Conservation (phyloP, 2,113 vertebrate species). For the Plectropomus leopardus region DNA sequence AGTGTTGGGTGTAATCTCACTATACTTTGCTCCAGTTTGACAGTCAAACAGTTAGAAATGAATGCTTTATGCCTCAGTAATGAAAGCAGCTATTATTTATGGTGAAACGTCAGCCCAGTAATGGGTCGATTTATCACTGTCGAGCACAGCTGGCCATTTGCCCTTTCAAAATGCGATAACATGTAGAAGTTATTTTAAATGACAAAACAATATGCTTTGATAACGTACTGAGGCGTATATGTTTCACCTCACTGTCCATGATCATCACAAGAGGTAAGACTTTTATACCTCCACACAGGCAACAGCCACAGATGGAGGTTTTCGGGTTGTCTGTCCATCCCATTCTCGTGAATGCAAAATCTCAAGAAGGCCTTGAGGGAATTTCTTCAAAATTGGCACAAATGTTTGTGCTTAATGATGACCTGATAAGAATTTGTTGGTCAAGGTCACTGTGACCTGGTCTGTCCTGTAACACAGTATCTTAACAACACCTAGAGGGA, state of each 20-base stretch:
- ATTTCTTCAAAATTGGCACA: no score
- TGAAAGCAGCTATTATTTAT: constrained; percentile 46
- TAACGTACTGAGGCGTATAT: neutral
- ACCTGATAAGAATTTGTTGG: no score
- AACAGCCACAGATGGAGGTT: no score
- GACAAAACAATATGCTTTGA: constrained; percentile 21
- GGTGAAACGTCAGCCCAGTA: constrained; percentile 20
- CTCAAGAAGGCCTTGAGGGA: no score
- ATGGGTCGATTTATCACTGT: constrained; percentile 51
- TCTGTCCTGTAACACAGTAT: neutral
- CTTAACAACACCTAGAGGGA: no score
- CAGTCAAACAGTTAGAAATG: constrained; percentile 11
- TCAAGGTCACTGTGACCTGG: no score
- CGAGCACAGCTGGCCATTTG: neutral
- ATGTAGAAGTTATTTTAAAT: constrained; percentile 3
- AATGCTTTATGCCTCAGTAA: constrained; percentile 24
- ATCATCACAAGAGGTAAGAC: neutral
- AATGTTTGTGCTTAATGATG: no score
- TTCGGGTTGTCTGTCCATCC: no score
- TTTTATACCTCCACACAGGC: no score
- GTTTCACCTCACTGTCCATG: neutral
- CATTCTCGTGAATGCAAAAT: no score
- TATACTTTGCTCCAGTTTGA: constrained; percentile 1
- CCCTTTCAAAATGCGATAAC: constrained; percentile 20
- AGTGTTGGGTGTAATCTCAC: neutral